phyloP scores from a whole-genome alignment of 2,888 invertebrate species.

The Drosophila gaucha region DNA sequence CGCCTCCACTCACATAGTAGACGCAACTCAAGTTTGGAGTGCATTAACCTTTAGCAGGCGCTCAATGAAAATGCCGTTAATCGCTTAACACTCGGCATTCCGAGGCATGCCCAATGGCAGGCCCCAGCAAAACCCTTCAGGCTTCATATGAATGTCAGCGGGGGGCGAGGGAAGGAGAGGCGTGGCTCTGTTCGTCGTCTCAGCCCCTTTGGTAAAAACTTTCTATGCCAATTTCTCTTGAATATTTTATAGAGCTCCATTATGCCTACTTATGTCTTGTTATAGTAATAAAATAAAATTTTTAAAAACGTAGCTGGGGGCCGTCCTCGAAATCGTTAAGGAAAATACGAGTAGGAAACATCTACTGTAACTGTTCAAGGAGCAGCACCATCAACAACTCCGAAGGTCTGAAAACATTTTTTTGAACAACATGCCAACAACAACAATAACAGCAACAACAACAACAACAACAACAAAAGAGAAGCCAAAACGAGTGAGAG shows the following conservation, averaged over 20 bases:
- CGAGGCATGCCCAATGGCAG: conserved; percentile 15
- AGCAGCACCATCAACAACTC: conserved; percentile 34
- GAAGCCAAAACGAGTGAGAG: conserved; percentile 25
- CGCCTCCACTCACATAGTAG: conserved; percentile 16
- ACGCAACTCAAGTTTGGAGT: conserved; percentile 56
- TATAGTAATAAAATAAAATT: conserved; percentile 83
- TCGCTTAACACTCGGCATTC: conserved; percentile 65
- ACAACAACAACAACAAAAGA: background rate
- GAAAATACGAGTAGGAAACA: conserved; percentile 53
- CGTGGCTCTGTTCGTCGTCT: background rate
- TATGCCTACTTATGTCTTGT: conserved; percentile 83
- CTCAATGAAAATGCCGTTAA: conserved; percentile 62
- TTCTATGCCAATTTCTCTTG: conserved; percentile 81
- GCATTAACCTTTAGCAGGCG: conserved; percentile 68
- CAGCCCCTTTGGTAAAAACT: conserved; percentile 28
- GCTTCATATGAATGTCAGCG: conserved; percentile 25
- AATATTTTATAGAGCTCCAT: conserved; percentile 81
- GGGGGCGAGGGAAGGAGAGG: background rate
- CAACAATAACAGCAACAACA: conserved; percentile 30
- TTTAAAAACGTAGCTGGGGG: conserved; percentile 54
- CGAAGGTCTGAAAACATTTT: conserved; percentile 53
- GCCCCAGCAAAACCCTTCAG: conserved; percentile 19
- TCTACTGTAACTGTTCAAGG: conserved; percentile 31
- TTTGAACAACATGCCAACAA: conserved; percentile 31
- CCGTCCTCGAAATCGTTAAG: conserved; percentile 59